Evolutionary conservation across 2,113 vertebrate genomes (phyloP).

Genomic region (Anarhynchus alexandrinus): DNA sequence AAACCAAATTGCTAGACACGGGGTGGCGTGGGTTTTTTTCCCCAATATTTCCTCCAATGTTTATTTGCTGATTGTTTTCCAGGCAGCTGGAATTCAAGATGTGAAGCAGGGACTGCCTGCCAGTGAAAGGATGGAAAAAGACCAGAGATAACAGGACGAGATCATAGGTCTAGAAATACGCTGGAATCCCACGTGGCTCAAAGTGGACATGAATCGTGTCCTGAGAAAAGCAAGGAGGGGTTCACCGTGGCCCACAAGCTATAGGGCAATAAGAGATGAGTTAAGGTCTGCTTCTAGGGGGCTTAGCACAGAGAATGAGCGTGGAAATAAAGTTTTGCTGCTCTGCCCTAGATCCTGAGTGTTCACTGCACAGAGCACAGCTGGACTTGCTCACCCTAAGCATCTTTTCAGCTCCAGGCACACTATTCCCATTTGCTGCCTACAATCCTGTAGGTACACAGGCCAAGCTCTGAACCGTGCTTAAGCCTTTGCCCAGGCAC

Average conservation of each 20-base stretch:
- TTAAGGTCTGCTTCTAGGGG: neutral
- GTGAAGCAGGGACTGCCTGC: neutral
- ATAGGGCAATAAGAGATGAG: neutral
- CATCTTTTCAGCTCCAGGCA: neutral
- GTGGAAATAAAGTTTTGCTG: neutral
- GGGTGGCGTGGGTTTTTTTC: neutral
- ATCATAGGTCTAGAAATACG: neutral
- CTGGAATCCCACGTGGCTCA: neutral
- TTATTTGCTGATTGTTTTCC: neutral
- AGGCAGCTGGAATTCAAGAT: neutral
- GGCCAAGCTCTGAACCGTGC: neutral
- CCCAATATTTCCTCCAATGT: neutral
- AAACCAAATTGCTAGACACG: neutral
- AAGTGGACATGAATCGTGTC: neutral
- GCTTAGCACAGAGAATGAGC: neutral
- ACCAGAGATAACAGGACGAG: neutral
- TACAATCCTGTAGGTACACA: neutral
- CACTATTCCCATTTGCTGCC: neutral
- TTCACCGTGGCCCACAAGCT: neutral
- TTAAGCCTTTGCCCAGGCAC: neutral
- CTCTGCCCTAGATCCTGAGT: neutral
- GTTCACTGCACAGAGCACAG: rapidly evolving
- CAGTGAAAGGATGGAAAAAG: neutral
- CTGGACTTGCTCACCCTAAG: neutral
- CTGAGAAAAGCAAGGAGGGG: neutral